Evolutionary conservation across 2,888 invertebrate species (phyloP), one percentile per base, ranked within the genome.

Genomic region (Rotaria socialis): DNA sequence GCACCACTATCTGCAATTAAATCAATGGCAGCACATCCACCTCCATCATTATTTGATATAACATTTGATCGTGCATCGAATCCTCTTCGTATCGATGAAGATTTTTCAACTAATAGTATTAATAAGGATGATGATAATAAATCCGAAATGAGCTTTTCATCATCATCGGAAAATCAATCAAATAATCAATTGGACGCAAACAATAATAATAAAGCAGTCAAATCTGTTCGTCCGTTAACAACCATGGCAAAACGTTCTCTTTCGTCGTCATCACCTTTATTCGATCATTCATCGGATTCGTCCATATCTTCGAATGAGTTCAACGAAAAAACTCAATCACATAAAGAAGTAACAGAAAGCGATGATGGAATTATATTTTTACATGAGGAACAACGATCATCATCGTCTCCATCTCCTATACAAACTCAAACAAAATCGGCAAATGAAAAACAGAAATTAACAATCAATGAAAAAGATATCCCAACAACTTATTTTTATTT

Each of bases 401-500:
- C 67, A 24, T 80, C 41, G n/a, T 14, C 80, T 10, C 41, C 74
- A 74, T 35, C 80, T 47, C 19, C n/a, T 10, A 4, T n/a, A 19
- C 24, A 24, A 80, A 47, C 43, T 14, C 22, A 22, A 55, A 47
- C 24, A 4, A 80, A 47, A 47, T 47, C 43, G 10, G 11, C n/a
- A 43, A 24, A 5, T 80, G 80, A 80, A 47, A n/a, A 24, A n/a
- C 24, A 11, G 11, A 80, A 80, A 80, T 47, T 10, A 80, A 4
- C n/a, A 6, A 11, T 11, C 0, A 47, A n/a, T n/a, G 47, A 80
- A 24, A 80, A 43, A 47, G 84, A 50, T 24, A 27, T 19, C 8
- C 55, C 84, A 84, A 19, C 55, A 6, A 84, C 94, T 94, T 90
- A 90, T 91, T 87, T 85, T 52, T 67, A 84, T 50, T 60, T 85